Evolutionary conservation across 1,140 invertebrate genomes (phyloP), one percentile per base, ranked within the genome.

Genomic region (Diachasmimorpha longicaudata): DNA sequence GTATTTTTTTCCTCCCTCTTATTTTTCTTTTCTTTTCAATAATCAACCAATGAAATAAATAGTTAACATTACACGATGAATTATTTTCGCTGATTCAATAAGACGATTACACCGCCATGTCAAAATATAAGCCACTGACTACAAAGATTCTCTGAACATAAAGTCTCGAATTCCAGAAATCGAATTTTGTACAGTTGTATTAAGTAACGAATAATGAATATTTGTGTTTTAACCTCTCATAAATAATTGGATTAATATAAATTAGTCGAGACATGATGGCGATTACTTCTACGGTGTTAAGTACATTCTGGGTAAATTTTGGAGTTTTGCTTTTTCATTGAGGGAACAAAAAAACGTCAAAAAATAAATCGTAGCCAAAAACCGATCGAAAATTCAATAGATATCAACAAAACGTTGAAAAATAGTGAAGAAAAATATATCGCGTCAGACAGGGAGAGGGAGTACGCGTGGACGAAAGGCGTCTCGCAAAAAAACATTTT

Each of bases 241-340:
- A 79, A 78, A 82, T 79, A 80, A 75, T 79, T 67, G 25, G 25
- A 79, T 76, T 78, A 78, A 77, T 76, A 77, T 79, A 77, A 68
- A 81, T 79, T 72, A 77, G 70, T 79, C 52, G 68, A 79, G 55
- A 80, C 48, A 70, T 77, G 71, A 46, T 71, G 44, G 69, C 52
- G 70, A 74, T 63, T 58, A n/a, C 42, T 72, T 63, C 58, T 63
- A 52, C 23, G 19, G 21, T 23, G 63, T 79, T 78, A 79, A 79
- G 77, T 79, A 79, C 77, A 79, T 75, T 63, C 67, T 9, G 21
- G 6, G 19, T 69, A 36, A 69, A 69, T 67, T 67, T 10, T 42
- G 39, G 6, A 36, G 19, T 11, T 31, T 46, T 69, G 0, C 5
- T 46, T 5, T 46, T 63, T 23, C 0, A 63, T 8, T 42, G 39